phyloP scores from a whole-genome alignment of 1,140 invertebrate species.

The Conopomorpha cramerella region DNA sequence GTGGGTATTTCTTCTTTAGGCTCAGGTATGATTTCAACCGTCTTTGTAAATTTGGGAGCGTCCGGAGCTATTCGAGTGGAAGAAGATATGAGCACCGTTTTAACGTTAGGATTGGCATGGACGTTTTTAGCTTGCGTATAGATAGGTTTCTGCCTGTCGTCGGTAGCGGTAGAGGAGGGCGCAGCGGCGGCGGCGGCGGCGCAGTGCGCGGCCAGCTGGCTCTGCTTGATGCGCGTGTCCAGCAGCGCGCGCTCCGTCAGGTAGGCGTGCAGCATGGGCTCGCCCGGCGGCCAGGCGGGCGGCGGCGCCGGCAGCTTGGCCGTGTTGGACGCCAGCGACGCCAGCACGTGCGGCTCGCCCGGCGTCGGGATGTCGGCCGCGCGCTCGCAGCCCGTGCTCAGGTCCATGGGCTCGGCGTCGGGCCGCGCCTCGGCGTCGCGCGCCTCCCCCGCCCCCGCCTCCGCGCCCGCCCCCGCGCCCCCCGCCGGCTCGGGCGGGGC shows the following conservation, averaged over 20 bases:
- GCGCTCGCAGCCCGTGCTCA: constrained; percentile 53
- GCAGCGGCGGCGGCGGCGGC: constrained; percentile 8
- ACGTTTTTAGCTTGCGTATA: not conserved
- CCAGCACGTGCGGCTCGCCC: constrained; percentile 65
- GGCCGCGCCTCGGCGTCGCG: too few species aligned
- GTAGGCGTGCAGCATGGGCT: constrained; percentile 74
- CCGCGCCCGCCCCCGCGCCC: too few species aligned
- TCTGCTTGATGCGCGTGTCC: constrained; percentile 76
- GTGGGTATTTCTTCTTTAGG: constrained; percentile 13
- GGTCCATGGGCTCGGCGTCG: constrained; percentile 61
- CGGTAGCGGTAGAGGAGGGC: constrained; percentile 5
- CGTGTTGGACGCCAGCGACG: constrained; percentile 68
- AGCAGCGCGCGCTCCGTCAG: constrained; percentile 75
- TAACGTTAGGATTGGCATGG: not conserved
- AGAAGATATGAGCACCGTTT: constrained; percentile 1
- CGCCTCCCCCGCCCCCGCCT: too few species aligned
- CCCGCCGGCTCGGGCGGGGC: constrained; percentile 12
- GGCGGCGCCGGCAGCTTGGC: constrained; percentile 63
- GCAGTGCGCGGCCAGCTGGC: constrained; percentile 40
- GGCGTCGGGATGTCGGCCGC: constrained; percentile 64
- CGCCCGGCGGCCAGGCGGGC: constrained; percentile 61
- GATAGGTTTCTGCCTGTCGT: not conserved
- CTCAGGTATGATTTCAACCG: constrained; percentile 9
- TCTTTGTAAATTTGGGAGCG: constrained; percentile 8
- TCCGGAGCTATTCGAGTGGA: constrained; percentile 6